phyloP scores from a whole-genome alignment of 2,888 invertebrate genomes.

The Linnaemya vulpina region DNA sequence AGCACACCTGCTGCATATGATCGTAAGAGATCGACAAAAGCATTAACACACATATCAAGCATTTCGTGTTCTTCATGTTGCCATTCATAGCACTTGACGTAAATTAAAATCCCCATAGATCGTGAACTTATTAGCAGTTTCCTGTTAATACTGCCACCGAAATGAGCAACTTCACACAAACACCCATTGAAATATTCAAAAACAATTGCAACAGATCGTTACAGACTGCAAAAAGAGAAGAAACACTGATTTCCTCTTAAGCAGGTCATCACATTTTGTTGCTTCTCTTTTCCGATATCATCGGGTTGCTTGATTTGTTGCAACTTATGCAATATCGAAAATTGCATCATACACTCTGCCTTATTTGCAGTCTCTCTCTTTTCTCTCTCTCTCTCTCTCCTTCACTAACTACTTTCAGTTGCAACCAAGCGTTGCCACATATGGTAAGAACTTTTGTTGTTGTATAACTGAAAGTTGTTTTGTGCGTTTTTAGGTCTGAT shows the following conservation, averaged over 20 bases:
- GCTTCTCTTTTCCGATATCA: slow-evolving; percentile 20
- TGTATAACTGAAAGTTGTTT: too few species aligned
- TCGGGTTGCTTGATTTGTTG: slow-evolving; percentile 1
- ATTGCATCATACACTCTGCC: slow-evolving; percentile 29
- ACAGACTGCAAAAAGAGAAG: slow-evolving; percentile 6
- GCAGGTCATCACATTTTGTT: slow-evolving; percentile 69
- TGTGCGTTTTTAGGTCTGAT: too few species aligned
- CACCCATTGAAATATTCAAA: neutral
- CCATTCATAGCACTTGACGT: slow-evolving; percentile 66
- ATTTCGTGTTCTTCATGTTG: slow-evolving; percentile 37
- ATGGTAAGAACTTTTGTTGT: too few species aligned
- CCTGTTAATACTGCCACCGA: slow-evolving; percentile 72
- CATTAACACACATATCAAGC: slow-evolving; percentile 45
- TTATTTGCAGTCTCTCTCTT: too few species aligned
- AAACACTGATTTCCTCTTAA: slow-evolving; percentile 73
- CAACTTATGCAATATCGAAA: slow-evolving; percentile 41
- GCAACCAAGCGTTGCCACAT: too few species aligned
- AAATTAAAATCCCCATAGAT: slow-evolving; percentile 73
- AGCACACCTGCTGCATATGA: neutral
- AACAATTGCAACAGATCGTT: slow-evolving; percentile 5
- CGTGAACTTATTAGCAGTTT: slow-evolving; percentile 75
- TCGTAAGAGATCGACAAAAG: neutral
- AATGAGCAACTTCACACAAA: slow-evolving; percentile 40
- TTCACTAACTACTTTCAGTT: too few species aligned
- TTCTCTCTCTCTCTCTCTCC: too few species aligned